Evolutionary conservation across 2,797 vertebrate genomes (phyloP).

Genomic region (Semaprochilodus insignis): DNA sequence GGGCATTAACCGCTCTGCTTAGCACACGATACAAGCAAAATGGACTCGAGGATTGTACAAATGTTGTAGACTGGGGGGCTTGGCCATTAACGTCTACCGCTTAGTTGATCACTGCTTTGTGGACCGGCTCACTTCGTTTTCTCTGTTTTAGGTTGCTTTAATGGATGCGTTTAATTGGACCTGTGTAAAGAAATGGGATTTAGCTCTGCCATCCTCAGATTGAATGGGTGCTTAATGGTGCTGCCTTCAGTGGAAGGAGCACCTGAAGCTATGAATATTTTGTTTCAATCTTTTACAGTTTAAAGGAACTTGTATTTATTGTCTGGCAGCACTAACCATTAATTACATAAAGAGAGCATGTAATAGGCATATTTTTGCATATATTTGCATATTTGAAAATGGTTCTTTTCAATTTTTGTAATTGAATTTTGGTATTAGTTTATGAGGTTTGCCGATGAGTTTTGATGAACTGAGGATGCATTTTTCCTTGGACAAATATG

Average conservation of each 20-base stretch:
- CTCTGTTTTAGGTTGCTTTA: constrained; percentile 13
- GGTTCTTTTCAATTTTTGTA: neutral
- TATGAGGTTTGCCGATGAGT: neutral
- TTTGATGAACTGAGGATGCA: neutral
- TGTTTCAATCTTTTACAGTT: constrained; percentile 26
- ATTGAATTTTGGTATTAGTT: neutral
- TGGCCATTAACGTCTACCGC: neutral
- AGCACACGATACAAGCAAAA: neutral
- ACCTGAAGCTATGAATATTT: constrained; percentile 33
- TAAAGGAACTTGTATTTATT: constrained; percentile 27
- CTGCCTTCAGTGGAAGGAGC: constrained; percentile 35
- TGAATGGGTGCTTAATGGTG: constrained; percentile 11
- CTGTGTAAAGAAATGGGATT: constrained; percentile 41
- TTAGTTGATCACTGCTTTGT: neutral
- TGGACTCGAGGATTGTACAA: neutral
- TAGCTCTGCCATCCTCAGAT: neutral
- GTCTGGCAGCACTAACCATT: constrained; percentile 40
- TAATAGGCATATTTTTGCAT: constrained; percentile 36
- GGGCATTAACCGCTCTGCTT: constrained; percentile 3
- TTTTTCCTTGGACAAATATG: neutral
- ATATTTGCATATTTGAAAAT: neutral
- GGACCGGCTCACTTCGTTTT: neutral
- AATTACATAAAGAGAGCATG: constrained; percentile 37
- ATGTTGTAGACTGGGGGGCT: neutral
- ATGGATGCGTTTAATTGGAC: constrained; percentile 39